phyloP scores from a whole-genome alignment of 1,140 invertebrate species.

The Brachionus koreanus region DNA sequence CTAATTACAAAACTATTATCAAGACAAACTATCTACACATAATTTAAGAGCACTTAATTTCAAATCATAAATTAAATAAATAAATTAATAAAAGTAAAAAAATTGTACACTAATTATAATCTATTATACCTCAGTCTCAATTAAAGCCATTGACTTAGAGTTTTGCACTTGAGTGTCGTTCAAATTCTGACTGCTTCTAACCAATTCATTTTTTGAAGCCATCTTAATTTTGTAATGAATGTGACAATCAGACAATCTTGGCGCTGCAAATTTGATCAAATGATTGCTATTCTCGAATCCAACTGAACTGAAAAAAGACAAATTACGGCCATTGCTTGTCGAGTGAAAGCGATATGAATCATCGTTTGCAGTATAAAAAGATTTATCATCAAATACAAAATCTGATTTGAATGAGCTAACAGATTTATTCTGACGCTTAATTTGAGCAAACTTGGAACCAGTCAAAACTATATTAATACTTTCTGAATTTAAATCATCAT shows the following conservation, averaged over 20 bases:
- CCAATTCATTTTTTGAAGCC: not conserved
- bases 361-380: not conserved
- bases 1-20: too few relatives aligned
- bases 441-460: constrained; percentile 28
- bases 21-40: too few relatives aligned
- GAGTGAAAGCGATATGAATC: not conserved
- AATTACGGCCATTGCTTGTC: not conserved
- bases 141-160: not conserved
- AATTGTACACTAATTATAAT: not conserved
- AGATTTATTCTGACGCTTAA: constrained; percentile 24
- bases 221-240: constrained; percentile 30
- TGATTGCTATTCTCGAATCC: not conserved
- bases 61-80: not conserved
- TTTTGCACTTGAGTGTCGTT: not conserved
- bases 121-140: constrained; percentile 6
- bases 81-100: not conserved
- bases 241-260: constrained; percentile 11
- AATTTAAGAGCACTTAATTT: too few relatives aligned
- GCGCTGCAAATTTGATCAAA: not conserved
- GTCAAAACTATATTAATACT: not conserved
- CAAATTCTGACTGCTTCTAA: not conserved
- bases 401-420: constrained; percentile 26
- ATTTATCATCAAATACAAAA: not conserved
- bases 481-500: not conserved
- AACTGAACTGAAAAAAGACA: not conserved